phyloP scores from a whole-genome alignment of 2,113 vertebrate genomes.

The Marmota flaviventris region DNA sequence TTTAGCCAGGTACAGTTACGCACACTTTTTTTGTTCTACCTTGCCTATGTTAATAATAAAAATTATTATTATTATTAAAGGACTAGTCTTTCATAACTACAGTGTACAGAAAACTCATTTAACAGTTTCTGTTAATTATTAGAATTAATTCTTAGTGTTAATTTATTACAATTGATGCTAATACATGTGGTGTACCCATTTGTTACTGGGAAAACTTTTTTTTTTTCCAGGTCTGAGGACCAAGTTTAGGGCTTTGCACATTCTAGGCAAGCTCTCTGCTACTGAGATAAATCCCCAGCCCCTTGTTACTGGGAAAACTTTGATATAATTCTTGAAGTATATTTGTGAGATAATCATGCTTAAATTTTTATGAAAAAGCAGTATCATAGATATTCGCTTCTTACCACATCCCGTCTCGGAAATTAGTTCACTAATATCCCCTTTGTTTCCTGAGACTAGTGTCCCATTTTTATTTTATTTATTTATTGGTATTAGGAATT shows the following conservation, averaged over 20 bases:
- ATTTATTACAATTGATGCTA: conserved; percentile 6
- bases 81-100: neutral
- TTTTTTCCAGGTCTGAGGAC: too few species aligned
- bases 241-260: too few species aligned
- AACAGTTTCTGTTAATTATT: conserved; percentile 31
- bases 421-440: neutral
- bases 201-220: conserved; percentile 6
- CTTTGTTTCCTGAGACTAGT: neutral
- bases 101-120: neutral
- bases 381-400: neutral
- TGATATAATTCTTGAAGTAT: conserved; percentile 10
- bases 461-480: neutral
- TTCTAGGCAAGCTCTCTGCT: neutral
- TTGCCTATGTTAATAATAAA: too few species aligned
- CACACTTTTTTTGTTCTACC: too few species aligned
- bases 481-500: too few species aligned
- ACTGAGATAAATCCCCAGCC: neutral
- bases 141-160: conserved; percentile 42
- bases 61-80: too few species aligned
- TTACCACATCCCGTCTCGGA: neutral
- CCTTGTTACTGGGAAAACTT: neutral
- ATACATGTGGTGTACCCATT: neutral
- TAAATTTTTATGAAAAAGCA: conserved; percentile 21
- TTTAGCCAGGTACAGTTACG: too few species aligned
- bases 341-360: conserved; percentile 43